Evolutionary conservation across 2,113 vertebrate species (phyloP).

Genomic region (Dolichallabes microphthalmus): DNA sequence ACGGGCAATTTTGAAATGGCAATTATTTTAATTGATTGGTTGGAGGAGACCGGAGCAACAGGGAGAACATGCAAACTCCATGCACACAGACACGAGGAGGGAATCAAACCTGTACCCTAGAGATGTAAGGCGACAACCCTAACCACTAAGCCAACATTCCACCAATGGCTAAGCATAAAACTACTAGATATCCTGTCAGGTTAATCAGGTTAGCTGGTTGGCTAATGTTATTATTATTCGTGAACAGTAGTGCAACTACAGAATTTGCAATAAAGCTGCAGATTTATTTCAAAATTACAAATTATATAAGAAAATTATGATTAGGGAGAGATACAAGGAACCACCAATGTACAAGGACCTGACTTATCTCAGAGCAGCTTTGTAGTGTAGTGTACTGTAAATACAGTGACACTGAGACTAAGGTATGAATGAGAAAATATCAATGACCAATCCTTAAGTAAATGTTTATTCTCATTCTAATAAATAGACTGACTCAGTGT

Average conservation of each 20-base stretch:
- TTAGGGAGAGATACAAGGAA: neutral
- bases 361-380: neutral
- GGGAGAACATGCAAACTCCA: too few species aligned
- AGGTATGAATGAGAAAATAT: neutral
- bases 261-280: neutral
- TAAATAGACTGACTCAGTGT: constrained; percentile 13
- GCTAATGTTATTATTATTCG: neutral
- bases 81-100: too few species aligned
- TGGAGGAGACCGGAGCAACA: too few species aligned
- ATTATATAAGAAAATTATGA: neutral
- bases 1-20: too few species aligned
- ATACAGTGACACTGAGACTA: neutral
- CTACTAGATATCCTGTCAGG: neutral
- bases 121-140: too few species aligned
- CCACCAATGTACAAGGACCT: neutral
- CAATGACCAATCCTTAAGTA: neutral
- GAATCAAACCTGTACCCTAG: too few species aligned
- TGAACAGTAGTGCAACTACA: neutral
- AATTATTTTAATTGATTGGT: too few species aligned
- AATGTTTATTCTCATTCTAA: neutral
- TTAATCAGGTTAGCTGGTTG: neutral
- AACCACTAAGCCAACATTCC: too few species aligned
- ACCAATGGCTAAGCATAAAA: neutral
- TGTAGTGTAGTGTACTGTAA: neutral
- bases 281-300: neutral